Evolutionary conservation across 2,888 invertebrate genomes (phyloP).

Genomic region (Latrodectus elegans): DNA sequence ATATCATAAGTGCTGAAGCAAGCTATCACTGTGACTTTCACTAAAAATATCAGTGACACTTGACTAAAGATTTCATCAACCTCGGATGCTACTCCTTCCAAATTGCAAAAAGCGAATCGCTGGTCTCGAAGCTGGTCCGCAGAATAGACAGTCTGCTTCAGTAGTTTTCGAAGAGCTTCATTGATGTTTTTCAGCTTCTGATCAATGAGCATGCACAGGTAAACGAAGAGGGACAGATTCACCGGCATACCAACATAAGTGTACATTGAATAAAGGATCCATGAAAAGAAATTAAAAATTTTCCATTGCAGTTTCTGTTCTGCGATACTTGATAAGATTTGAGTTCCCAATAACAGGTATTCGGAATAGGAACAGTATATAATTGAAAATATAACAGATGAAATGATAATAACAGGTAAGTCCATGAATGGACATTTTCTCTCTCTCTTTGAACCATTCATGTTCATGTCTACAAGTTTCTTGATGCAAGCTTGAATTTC

Average conservation of each 20-base stretch:
- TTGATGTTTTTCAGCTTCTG: background rate
- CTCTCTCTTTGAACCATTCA: background rate
- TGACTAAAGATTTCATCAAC: constrained; percentile 28
- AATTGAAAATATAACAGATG: background rate
- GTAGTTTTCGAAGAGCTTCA: background rate
- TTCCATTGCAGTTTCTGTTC: background rate
- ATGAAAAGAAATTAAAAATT: background rate
- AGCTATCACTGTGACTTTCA: constrained; percentile 20
- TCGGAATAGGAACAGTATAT: too few relatives aligned
- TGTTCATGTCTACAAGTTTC: background rate
- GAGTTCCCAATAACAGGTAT: too few relatives aligned
- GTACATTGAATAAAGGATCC: constrained; percentile 6
- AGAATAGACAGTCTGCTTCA: background rate
- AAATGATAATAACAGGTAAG: background rate
- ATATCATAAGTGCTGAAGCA: constrained; percentile 39
- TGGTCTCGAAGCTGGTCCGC: background rate
- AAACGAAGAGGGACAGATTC: constrained; percentile 2
- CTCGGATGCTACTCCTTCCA: constrained; percentile 10
- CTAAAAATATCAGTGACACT: constrained; percentile 25
- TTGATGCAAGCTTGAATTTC: background rate
- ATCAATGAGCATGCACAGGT: constrained; percentile 1
- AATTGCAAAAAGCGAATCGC: constrained; percentile 13
- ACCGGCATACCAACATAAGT: constrained; percentile 2
- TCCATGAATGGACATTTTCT: background rate
- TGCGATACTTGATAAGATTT: background rate